Conservation (phyloP, 2,113 vertebrate genomes). For the Thinocorus orbignyianus region DNA sequence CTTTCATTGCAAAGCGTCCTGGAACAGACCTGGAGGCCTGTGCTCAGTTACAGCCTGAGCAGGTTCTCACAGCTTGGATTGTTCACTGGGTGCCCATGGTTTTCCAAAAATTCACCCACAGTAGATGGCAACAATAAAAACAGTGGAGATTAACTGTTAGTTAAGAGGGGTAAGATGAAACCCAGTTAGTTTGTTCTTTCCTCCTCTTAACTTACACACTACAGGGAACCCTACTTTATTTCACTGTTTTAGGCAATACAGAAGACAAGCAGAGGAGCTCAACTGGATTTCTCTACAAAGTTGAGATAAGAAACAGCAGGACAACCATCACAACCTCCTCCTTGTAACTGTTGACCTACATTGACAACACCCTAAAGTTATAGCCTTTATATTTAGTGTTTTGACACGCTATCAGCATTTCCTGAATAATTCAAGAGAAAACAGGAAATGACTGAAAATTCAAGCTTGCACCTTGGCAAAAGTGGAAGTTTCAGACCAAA, state of each 20-base stretch:
- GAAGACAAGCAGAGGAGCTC: background rate
- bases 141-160: background rate
- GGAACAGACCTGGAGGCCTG: too few species aligned
- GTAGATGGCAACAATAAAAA: background rate
- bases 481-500: background rate
- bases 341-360: fast-evolving
- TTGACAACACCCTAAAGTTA: fast-evolving
- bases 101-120: too few species aligned
- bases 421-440: background rate
- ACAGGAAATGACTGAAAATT: background rate
- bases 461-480: background rate
- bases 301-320: background rate
- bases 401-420: background rate
- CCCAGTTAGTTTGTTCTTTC: background rate
- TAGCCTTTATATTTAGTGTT: background rate
- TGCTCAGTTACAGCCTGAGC: too few species aligned
- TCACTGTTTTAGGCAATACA: background rate
- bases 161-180: background rate
- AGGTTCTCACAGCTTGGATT: too few species aligned
- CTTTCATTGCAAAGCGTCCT: too few species aligned
- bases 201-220: background rate
- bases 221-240: background rate
- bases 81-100: too few species aligned
- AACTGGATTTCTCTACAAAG: background rate
- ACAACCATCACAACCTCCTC: background rate